These are phyloP conservation scores for Diphyllodes magnificus DNA, from an alignment of 2,113 vertebrate species.

Conservation along the genomic window DNA sequence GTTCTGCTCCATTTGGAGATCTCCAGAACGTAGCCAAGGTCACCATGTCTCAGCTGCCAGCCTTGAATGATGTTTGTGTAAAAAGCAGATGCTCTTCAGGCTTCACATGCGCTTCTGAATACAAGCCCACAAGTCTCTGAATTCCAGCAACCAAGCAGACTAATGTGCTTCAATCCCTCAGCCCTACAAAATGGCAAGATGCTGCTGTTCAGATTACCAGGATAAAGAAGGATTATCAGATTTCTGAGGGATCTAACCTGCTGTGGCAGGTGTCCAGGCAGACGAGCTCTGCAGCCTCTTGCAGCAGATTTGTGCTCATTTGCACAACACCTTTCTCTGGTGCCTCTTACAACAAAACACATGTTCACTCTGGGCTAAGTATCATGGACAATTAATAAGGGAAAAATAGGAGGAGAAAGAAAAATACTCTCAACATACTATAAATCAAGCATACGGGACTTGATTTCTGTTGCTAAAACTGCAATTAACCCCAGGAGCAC, in stretches of 20 bases:
- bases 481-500: not conserved
- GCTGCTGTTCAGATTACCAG: not conserved
- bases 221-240: conserved; percentile 6
- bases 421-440: not conserved
- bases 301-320: not conserved
- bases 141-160: not conserved
- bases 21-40: not conserved
- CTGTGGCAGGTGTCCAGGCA: not conserved
- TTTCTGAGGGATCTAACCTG: not conserved
- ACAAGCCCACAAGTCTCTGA: not conserved
- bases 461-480: not conserved
- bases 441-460: not conserved
- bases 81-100: not conserved
- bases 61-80: not conserved
- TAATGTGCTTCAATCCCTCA: not conserved
- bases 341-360: not conserved
- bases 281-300: not conserved
- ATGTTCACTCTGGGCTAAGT: not conserved
- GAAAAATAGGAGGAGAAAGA: not conserved
- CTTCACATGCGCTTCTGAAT: not conserved
- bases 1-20: not conserved
- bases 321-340: not conserved
- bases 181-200: not conserved
- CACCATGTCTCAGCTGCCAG: not conserved
- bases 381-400: not conserved